These are phyloP conservation scores for Xanthia togata DNA, from an alignment of 2,888 invertebrate species.

Conservation along the genomic window DNA sequence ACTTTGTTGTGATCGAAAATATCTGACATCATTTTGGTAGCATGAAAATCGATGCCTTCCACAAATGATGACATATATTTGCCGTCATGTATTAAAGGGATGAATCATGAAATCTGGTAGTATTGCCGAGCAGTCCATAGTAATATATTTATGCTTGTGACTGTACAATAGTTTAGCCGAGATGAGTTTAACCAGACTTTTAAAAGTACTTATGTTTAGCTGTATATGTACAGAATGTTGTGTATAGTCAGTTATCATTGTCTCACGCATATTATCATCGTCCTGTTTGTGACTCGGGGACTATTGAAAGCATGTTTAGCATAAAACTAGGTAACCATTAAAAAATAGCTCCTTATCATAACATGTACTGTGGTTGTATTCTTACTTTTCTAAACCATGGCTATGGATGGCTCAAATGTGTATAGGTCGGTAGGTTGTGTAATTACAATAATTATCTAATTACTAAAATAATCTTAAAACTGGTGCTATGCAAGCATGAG, in stretches of 20 bases:
- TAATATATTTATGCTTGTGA: not conserved
- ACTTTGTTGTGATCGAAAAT: not conserved
- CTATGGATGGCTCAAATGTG: slow-evolving; percentile 8
- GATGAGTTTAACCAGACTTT: not conserved
- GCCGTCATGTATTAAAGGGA: not conserved
- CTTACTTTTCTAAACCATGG: slow-evolving; percentile 1
- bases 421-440: not conserved
- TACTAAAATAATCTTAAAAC: slow-evolving; percentile 7
- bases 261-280: not conserved
- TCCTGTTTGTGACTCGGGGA: not conserved
- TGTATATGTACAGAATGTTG: not conserved
- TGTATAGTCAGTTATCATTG: slow-evolving; percentile 5
- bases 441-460: slow-evolving; percentile 9
- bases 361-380: not conserved
- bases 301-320: not conserved
- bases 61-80: not conserved
- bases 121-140: not conserved
- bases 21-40: not conserved
- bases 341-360: slow-evolving; percentile 4
- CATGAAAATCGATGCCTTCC: no score
- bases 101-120: not conserved
- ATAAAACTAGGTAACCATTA: not conserved
- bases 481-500: slow-evolving; percentile 37
- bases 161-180: not conserved
- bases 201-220: not conserved